phyloP scores from a whole-genome alignment of 1,140 invertebrate genomes.

The Ceratosolen solmsi region DNA sequence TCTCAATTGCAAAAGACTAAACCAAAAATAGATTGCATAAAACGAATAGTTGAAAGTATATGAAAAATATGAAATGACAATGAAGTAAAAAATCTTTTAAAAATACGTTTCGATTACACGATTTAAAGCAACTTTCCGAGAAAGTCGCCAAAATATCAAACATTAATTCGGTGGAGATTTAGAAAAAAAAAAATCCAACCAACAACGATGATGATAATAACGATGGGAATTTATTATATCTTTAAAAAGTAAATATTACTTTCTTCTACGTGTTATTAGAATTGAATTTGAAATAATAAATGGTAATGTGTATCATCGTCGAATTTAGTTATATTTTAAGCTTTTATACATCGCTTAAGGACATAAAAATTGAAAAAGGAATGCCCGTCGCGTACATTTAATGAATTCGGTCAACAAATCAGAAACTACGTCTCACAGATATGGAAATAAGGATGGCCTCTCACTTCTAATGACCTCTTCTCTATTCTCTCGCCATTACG shows the following conservation, averaged over 20 bases:
- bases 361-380: background rate
- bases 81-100: background rate
- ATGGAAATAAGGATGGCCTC: slow-evolving; percentile 28
- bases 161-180: no score
- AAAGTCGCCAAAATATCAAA: background rate
- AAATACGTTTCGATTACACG: background rate
- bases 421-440: slow-evolving; percentile 40
- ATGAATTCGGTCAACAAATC: background rate
- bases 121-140: background rate
- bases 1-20: background rate
- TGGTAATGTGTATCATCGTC: background rate
- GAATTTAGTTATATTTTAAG: background rate
- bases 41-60: background rate
- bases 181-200: no score
- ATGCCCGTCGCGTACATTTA: background rate
- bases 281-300: background rate
- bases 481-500: no score
- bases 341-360: background rate
- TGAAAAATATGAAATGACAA: background rate
- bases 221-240: background rate
- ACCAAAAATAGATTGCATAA: background rate
- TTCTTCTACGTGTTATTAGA: background rate
- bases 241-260: background rate
- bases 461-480: background rate
- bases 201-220: no score